Evolutionary conservation across 1,140 invertebrate species (phyloP).

Genomic region (Trichonephila clavipes): DNA sequence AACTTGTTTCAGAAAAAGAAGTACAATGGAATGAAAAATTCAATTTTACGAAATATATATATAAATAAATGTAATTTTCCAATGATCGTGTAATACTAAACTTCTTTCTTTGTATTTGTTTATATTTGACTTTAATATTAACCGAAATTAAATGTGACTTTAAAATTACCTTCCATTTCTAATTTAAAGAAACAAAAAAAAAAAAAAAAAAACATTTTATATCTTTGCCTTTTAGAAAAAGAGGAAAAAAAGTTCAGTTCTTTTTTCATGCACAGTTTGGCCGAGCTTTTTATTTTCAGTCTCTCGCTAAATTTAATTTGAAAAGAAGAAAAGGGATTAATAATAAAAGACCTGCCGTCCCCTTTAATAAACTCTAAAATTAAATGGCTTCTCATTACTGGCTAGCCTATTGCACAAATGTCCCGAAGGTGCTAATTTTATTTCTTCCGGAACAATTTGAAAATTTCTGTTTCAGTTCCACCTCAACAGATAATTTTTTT

Average conservation of each 20-base stretch:
- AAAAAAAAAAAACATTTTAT: no score
- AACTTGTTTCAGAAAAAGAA: no score
- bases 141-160: no score
- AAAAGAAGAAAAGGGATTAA: neutral
- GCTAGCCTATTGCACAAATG: neutral
- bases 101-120: no score
- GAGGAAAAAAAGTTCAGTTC: neutral
- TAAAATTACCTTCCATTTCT: no score
- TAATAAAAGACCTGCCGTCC: neutral
- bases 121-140: no score
- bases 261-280: neutral
- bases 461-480: constrained; percentile 3
- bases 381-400: neutral
- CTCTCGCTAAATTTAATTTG: neutral
- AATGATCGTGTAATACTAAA: no score
- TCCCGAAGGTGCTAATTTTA: constrained; percentile 38
- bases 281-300: neutral
- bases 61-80: no score
- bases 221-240: no score
- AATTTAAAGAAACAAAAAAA: no score
- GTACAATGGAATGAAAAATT: no score
- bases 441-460: constrained; percentile 22
- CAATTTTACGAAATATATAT: no score
- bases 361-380: constrained; percentile 2
- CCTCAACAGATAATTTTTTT: neutral